phyloP scores from a whole-genome alignment of 1,140 invertebrate species.

The Apis florea region DNA sequence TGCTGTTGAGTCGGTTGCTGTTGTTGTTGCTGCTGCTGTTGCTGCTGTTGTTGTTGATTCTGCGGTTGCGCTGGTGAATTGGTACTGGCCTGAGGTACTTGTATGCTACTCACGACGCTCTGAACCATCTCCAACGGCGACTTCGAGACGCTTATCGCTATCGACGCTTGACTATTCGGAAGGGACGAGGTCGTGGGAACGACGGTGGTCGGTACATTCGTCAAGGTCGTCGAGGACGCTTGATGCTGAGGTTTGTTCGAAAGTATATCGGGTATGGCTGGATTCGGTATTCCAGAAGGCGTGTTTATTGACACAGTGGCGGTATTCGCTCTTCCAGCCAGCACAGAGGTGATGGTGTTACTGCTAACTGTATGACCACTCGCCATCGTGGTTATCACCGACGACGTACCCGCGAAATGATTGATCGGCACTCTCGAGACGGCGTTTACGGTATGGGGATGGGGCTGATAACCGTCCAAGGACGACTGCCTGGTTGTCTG shows the following conservation, averaged over 20 bases:
- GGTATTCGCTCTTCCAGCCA: conserved; percentile 87
- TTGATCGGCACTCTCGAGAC: conserved; percentile 73
- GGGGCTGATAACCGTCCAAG: conserved; percentile 75
- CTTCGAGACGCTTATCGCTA: conserved; percentile 81
- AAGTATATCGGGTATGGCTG: conserved; percentile 72
- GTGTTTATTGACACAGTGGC: conserved; percentile 87
- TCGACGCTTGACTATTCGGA: conserved; percentile 63
- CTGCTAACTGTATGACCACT: conserved; percentile 87
- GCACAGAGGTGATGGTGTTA: conserved; percentile 88
- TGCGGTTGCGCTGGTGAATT: conserved; percentile 67
- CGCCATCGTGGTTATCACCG: conserved; percentile 85
- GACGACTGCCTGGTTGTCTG: conserved; percentile 64
- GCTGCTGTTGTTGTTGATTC: conserved; percentile 62
- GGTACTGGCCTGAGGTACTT: conserved; percentile 81
- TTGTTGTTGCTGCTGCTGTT: conserved; percentile 62
- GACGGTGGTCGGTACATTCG: conserved; percentile 70
- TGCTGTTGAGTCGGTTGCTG: conserved; percentile 61
- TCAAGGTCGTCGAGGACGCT: conserved; percentile 32
- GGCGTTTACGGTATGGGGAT: conserved; percentile 73
- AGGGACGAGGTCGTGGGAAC: conserved; percentile 59
- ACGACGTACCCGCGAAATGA: conserved; percentile 75
- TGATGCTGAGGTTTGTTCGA: conserved; percentile 70
- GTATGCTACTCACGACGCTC: conserved; percentile 88
- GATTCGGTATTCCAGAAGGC: conserved; percentile 78
- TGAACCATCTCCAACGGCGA: conserved; percentile 90